A percentile compares a stretch with the other conserved stretches of the same genome.
Conservation (phyloP, 2,113 vertebrate genomes). For the Patagioenas fasciata region DNA sequence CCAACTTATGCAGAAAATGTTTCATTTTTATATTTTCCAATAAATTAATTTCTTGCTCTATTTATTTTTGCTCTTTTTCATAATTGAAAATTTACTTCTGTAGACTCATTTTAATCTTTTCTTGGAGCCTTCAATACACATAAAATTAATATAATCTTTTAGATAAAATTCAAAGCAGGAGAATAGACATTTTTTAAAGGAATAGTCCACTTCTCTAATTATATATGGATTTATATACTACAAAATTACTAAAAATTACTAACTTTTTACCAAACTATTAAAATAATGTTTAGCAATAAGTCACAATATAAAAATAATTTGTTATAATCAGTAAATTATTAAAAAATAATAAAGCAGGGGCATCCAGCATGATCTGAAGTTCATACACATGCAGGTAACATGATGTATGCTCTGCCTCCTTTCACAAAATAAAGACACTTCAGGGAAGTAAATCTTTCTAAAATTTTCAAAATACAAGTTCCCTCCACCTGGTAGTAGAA, state of each 20-base stretch:
- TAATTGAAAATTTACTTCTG: background rate
- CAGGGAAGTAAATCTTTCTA: background rate
- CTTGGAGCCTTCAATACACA: background rate
- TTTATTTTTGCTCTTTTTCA: background rate
- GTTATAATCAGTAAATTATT: background rate
- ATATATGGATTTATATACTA: background rate
- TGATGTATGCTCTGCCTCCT: background rate
- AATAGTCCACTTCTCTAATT: background rate
- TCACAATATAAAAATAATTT: background rate
- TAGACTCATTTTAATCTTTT: background rate
- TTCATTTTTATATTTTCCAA: background rate
- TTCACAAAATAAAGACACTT: background rate
- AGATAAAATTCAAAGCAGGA: background rate
- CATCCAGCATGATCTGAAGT: background rate
- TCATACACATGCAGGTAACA: background rate
- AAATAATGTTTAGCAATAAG: background rate
- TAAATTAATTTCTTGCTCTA: background rate
- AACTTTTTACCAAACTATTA: background rate
- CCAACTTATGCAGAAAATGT: background rate
- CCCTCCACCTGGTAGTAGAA: background rate
- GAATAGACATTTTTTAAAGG: background rate
- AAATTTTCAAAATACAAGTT: background rate
- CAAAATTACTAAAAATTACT: background rate
- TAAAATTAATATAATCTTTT: background rate
- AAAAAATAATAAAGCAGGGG: background rate